Conservation (phyloP, 2,888 invertebrate genomes). For the Doris montereyensis region DNA sequence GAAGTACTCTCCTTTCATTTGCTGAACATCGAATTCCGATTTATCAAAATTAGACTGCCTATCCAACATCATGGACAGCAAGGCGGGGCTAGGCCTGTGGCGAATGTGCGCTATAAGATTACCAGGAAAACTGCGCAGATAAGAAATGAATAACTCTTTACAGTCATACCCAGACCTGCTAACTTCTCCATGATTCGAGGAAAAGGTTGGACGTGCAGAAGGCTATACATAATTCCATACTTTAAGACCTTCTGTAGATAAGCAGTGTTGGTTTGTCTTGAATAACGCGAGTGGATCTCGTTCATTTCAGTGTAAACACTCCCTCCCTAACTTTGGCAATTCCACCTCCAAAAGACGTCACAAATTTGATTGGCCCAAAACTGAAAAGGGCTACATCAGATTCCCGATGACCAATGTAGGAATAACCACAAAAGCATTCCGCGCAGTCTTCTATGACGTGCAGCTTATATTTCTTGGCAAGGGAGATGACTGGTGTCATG, state of each 20-base stretch:
- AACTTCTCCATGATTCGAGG: conserved; percentile 23
- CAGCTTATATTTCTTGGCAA: conserved; percentile 60
- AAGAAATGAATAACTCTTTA: conserved; percentile 56
- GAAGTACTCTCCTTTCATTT: conserved; percentile 69
- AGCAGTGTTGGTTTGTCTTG: conserved; percentile 56
- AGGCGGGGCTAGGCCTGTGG: conserved; percentile 65
- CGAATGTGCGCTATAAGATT: conserved; percentile 63
- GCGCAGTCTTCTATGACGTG: conserved; percentile 72
- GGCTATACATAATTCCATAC: conserved; percentile 60
- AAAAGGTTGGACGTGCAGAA: conserved; percentile 54
- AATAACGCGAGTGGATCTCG: conserved; percentile 53
- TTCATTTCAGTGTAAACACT: conserved; percentile 61
- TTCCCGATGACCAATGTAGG: conserved; percentile 66
- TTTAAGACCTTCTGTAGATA: conserved; percentile 70
- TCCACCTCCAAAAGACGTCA: conserved; percentile 71
- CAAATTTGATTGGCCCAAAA: conserved; percentile 72
- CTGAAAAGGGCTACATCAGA: conserved; percentile 71
- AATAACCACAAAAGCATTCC: conserved; percentile 70
- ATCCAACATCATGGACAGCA: conserved; percentile 64
- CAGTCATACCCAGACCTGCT: conserved; percentile 62
- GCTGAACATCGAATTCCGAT: conserved; percentile 53
- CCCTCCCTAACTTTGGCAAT: conserved; percentile 67
- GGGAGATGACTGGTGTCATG: conserved; percentile 63
- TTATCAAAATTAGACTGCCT: conserved; percentile 56
- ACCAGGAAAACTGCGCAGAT: conserved; percentile 70